Evolutionary conservation across 2,888 invertebrate genomes (phyloP).

Genomic region (Tanytarsus gracilentus): DNA sequence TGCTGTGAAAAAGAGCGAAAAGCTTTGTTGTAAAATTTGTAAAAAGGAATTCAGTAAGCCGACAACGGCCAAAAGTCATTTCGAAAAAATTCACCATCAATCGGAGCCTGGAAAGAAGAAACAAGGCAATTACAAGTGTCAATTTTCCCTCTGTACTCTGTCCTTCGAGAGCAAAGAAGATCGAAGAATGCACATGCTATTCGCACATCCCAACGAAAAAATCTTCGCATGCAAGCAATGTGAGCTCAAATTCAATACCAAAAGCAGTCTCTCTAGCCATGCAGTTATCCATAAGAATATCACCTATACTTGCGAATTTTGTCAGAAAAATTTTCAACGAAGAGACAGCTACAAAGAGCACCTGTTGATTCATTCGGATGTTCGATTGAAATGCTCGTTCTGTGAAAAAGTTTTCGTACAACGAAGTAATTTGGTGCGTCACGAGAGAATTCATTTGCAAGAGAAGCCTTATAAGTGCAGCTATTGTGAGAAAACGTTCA

Average conservation of each 20-base stretch:
- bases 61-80: neutral
- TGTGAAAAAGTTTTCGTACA: conserved; percentile 53
- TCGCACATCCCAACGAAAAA: conserved; percentile 21
- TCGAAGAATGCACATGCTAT: conserved; percentile 17
- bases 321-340: conserved; percentile 38
- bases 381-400: conserved; percentile 51
- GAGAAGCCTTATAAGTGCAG: conserved; percentile 49
- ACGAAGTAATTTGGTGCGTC: conserved; percentile 50
- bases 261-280: conserved; percentile 17
- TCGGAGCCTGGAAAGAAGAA: conserved; percentile 8
- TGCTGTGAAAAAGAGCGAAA: neutral
- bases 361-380: conserved; percentile 50
- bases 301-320: conserved; percentile 3
- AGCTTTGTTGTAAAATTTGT: conserved; percentile 14
- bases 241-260: conserved; percentile 22
- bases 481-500: conserved; percentile 48
- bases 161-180: conserved; percentile 13
- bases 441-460: conserved; percentile 50
- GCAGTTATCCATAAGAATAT: conserved; percentile 22
- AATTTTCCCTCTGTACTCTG: neutral
- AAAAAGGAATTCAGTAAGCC: conserved; percentile 7
- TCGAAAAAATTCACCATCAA: conserved; percentile 1
- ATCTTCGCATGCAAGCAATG: conserved; percentile 12
- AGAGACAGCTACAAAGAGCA: conserved; percentile 52
- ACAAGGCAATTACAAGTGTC: neutral